A percentile compares a stretch with the other conserved stretches of the same genome.
Evolutionary conservation across 2,797 vertebrate genomes (phyloP).

Genomic region (Gambusia yucatana): DNA sequence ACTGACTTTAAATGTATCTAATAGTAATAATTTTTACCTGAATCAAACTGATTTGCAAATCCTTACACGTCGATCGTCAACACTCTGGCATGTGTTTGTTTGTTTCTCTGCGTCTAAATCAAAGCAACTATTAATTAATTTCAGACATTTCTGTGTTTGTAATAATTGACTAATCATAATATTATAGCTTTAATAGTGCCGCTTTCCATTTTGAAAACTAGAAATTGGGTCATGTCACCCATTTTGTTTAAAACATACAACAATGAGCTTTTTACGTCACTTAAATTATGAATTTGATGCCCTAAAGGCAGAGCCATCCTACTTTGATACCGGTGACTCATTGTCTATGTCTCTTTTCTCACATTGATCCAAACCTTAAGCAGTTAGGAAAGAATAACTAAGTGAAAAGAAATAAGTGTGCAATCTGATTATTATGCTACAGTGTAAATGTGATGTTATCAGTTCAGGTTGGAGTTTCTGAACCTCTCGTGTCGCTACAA

Average conservation of each 20-base stretch:
- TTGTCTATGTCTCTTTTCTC: slow-evolving; percentile 14
- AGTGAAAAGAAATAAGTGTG: slow-evolving; percentile 12
- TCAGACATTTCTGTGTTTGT: not conserved
- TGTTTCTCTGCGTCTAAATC: not conserved
- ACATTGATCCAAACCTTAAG: slow-evolving; percentile 16
- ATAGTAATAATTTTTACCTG: not conserved
- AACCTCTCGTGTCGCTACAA: slow-evolving; percentile 30
- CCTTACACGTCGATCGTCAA: not conserved
- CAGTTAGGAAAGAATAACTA: slow-evolving; percentile 31
- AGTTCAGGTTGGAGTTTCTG: slow-evolving; percentile 16
- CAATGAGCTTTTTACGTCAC: slow-evolving; percentile 11
- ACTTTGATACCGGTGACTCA: slow-evolving; percentile 24
- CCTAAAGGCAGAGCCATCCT: slow-evolving; percentile 6
- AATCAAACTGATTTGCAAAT: not conserved
- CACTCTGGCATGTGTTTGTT: not conserved
- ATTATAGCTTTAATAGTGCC: not conserved
- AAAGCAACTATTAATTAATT: not conserved
- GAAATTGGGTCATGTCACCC: not conserved
- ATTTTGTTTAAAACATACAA: not conserved
- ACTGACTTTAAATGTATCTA: not conserved
- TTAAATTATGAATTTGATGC: slow-evolving; percentile 4
- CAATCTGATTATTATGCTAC: slow-evolving; percentile 24
- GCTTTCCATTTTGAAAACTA: not conserved
- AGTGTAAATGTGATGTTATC: slow-evolving; percentile 24
- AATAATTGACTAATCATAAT: not conserved